Percentiles rank a stretch among this genome's conserved stretches.
Conservation (phyloP, 1,140 invertebrate genomes). For the Euwallacea similis region DNA sequence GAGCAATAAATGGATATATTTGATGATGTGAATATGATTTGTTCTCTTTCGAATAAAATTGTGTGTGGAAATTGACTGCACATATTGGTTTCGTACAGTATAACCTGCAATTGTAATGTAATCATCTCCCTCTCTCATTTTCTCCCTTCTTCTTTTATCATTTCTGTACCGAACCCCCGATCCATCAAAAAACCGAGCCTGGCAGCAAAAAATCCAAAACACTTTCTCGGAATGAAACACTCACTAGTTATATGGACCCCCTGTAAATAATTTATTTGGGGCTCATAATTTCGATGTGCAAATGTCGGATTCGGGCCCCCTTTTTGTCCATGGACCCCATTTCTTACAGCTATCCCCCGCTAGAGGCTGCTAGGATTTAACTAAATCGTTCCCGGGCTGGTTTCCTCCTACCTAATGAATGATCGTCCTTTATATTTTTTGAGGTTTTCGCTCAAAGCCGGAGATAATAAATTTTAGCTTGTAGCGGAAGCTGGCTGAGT, state of each 20-base stretch:
- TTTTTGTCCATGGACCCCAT: conserved; percentile 5
- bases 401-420: conserved; percentile 4
- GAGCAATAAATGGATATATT: too few species aligned
- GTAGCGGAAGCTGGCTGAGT: conserved; percentile 3
- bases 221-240: conserved; percentile 2
- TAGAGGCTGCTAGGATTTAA: conserved; percentile 8
- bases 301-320: background rate
- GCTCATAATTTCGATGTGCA: conserved; percentile 14
- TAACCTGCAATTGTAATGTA: too few species aligned
- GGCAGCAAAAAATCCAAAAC: conserved; percentile 3
- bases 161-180: too few species aligned
- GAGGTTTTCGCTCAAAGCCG: conserved; percentile 8
- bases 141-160: too few species aligned
- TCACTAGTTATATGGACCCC: background rate
- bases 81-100: too few species aligned
- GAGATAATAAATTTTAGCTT: conserved; percentile 13
- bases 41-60: too few species aligned
- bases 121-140: too few species aligned
- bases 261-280: conserved; percentile 16
- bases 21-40: too few species aligned
- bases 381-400: conserved; percentile 6
- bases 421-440: conserved; percentile 16
- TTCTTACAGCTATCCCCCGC: background rate
- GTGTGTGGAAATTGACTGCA: too few species aligned
- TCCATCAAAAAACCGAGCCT: too few species aligned